Evolutionary conservation across 2,888 invertebrate genomes (phyloP), one percentile per base, ranked within the genome.

Genomic region (Malthinus seriepunctatus): DNA sequence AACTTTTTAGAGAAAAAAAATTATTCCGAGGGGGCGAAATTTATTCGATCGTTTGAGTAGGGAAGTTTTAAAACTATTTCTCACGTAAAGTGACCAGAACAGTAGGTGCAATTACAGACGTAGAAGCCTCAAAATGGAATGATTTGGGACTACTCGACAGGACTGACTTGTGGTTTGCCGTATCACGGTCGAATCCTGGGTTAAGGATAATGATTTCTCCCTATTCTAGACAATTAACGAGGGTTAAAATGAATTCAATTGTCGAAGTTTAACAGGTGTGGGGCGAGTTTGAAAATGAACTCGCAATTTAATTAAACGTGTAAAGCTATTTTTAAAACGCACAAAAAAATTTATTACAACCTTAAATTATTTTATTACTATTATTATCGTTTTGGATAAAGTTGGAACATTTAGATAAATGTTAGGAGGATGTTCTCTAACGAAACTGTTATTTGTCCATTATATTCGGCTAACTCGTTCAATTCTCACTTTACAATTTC

Each of bases 201-300:
- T 69, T 67, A 70, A 68, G 73, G 74, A 76, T 77, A 78, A 78
- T 77, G 77, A 77, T 77, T 77, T 74, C 76, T 73, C 73, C 71
- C 72, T 71, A 74, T 77, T 77, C 74, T 74, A 71, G 77, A 78
- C 76, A 78, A 78, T 78, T 78, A 78, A 78, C 78, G 74, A 77
- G 78, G 78, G 78, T 78, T 72, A 74, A 75, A 76, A 75, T 75
- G 75, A 76, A 76, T 78, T 76, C 76, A 77, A 77, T 77, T 77
- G 76, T 76, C 71, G 73, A 71, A 73, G 76, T 74, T 77, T 78
- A 78, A 77, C 78, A 77, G 78, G 78, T 77, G 77, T 74, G 76
- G 77, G 76, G 74, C 9, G 39, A 42, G 15, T 12, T 14, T 71
- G 66, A 71, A 69, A 70, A 69, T 69, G 73, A 72, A 71, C 73